Conservation (phyloP, 2,113 vertebrate genomes). For the Phoxinus phoxinus region DNA sequence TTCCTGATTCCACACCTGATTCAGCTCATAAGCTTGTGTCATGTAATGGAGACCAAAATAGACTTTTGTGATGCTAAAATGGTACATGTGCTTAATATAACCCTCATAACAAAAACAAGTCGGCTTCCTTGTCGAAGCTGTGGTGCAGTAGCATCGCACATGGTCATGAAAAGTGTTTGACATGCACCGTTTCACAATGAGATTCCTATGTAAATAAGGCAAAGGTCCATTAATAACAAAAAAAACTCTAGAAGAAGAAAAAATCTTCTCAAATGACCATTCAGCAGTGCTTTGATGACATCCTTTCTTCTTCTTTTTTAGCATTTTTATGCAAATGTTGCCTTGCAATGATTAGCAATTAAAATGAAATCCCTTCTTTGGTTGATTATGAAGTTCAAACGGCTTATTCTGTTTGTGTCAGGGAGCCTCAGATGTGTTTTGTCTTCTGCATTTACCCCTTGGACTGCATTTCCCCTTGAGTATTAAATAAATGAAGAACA, state of each 20-base stretch:
- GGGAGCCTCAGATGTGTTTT: conserved; percentile 57
- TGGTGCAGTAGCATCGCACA: neutral
- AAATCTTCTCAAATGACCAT: neutral
- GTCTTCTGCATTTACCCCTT: conserved; percentile 41
- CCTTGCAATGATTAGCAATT: neutral
- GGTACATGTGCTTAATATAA: neutral
- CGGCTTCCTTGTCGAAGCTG: neutral
- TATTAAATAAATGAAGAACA: conserved; percentile 7
- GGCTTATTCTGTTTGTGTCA: conserved; percentile 1
- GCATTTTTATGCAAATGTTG: neutral
- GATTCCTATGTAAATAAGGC: neutral
- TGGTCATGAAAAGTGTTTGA: neutral
- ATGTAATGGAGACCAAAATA: neutral
- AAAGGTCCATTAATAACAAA: neutral
- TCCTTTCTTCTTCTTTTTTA: neutral
- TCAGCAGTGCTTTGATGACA: neutral
- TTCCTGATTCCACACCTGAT: conserved; percentile 21
- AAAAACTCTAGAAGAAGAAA: neutral
- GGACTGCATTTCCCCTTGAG: conserved; percentile 43
- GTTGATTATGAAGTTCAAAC: conserved; percentile 23
- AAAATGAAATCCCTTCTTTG: neutral
- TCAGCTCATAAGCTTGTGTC: neutral
- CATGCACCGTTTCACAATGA: neutral
- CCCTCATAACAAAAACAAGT: neutral
- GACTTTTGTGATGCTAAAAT: neutral